phyloP scores from a whole-genome alignment of 64 coral and sea anemone genomes.

The Pocillopora damicornis region DNA sequence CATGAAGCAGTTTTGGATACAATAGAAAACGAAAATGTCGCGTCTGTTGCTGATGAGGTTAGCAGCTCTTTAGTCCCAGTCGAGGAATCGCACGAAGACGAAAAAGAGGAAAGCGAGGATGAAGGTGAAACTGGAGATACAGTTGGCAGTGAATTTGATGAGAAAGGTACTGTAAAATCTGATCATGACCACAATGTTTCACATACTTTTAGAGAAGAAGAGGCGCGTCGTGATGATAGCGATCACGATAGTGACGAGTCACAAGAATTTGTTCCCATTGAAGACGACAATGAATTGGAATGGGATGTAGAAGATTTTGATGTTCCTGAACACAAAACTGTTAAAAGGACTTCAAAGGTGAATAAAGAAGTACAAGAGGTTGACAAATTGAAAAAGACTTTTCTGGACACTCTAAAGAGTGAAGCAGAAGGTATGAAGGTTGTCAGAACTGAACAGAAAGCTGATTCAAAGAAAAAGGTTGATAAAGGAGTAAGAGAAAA shows the following conservation, averaged over 20 bases:
- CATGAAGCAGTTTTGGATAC: background rate
- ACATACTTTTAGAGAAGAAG: background rate
- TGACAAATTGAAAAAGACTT: constrained; percentile 20
- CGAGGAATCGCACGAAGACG: background rate
- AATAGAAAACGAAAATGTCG: background rate
- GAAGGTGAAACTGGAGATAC: background rate
- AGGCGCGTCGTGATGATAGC: background rate
- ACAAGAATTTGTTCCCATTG: constrained; percentile 9
- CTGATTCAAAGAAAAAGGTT: background rate
- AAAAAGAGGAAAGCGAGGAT: background rate
- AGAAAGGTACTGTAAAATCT: background rate
- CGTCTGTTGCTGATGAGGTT: background rate
- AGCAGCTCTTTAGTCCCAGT: background rate
- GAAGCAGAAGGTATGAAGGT: constrained; percentile 11
- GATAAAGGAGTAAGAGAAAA: background rate
- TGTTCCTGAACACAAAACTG: constrained; percentile 1
- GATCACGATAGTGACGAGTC: background rate
- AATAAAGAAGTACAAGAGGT: constrained; percentile 7
- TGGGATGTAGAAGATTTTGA: constrained; percentile 47
- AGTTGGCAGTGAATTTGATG: background rate
- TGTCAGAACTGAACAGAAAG: background rate
- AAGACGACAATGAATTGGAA: constrained; percentile 36
- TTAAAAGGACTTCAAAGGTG: constrained; percentile 1
- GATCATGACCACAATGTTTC: background rate
- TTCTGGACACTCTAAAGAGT: constrained; percentile 26